These are phyloP conservation scores for Chelon auratus DNA, from an alignment of 2,797 vertebrate genomes.

Conservation along the genomic window DNA sequence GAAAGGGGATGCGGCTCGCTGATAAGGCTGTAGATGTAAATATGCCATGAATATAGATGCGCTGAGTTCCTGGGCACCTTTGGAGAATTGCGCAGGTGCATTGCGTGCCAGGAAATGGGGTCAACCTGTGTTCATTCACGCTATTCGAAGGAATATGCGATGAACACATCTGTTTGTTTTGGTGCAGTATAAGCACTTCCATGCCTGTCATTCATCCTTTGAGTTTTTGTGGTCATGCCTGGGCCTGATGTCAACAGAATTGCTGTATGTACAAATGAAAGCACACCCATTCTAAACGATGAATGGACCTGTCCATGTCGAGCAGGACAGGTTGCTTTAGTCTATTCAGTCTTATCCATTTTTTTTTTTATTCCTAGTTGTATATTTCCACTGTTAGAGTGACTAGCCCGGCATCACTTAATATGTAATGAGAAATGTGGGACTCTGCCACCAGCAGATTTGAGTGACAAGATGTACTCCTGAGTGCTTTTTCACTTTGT, in stretches of 20 bases:
- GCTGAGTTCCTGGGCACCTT: conserved; percentile 30
- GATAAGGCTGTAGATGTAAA: conserved; percentile 69
- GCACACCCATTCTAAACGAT: conserved; percentile 33
- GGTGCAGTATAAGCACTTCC: conserved; percentile 22
- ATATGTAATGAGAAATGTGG: conserved; percentile 64
- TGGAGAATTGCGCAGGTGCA: conserved; percentile 43
- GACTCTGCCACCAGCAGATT: conserved; percentile 58
- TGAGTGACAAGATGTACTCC: conserved; percentile 69
- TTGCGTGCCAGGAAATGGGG: conserved; percentile 36
- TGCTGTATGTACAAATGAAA: conserved; percentile 28
- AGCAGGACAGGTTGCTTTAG: conserved; percentile 36
- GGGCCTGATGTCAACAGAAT: conserved; percentile 37
- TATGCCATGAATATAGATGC: conserved; percentile 69
- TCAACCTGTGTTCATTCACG: conserved; percentile 25
- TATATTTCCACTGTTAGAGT: conserved; percentile 60
- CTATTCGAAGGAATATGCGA: conserved; percentile 30
- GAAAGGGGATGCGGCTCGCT: conserved; percentile 42
- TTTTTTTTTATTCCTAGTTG: conserved; percentile 24
- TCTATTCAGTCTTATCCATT: conserved; percentile 42
- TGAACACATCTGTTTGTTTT: conserved; percentile 36
- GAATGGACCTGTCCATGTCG: conserved; percentile 27
- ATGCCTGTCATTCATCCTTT: conserved; percentile 27
- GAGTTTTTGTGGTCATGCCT: conserved; percentile 35
- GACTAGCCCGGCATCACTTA: conserved; percentile 62
- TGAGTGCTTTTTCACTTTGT: conserved; percentile 73